A percentile compares a stretch with the other conserved stretches of the same genome.
phyloP scores from a whole-genome alignment of 2,888 invertebrate species.

The Hylaea fasciaria region DNA sequence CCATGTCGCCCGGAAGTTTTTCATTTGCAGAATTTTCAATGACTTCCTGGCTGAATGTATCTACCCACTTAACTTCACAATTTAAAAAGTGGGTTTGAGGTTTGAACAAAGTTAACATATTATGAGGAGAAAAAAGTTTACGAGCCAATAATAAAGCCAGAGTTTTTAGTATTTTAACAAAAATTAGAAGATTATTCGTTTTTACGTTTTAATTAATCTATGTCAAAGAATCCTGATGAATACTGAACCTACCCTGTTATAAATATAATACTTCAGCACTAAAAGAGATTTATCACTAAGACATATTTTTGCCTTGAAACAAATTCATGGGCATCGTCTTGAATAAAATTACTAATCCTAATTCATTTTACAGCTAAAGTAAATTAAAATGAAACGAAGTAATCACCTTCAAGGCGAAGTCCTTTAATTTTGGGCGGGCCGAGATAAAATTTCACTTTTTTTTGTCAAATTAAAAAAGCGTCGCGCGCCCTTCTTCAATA shows the following conservation, averaged over 20 bases:
- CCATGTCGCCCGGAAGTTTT: constrained; percentile 30
- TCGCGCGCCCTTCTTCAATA: not conserved
- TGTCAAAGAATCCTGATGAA: constrained; percentile 1
- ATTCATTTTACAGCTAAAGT: constrained; percentile 23
- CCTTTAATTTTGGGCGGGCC: constrained; percentile 11
- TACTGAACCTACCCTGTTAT: not conserved
- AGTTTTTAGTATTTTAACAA: too few species aligned
- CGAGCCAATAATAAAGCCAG: not conserved
- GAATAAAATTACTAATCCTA: constrained; percentile 13
- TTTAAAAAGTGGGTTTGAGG: constrained; percentile 14
- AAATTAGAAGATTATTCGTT: too few species aligned
- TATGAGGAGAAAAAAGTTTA: not conserved
- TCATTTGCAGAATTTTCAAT: constrained; percentile 25
- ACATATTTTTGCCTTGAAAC: too few species aligned
- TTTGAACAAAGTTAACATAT: constrained; percentile 3
- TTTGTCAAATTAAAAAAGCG: constrained; percentile 10
- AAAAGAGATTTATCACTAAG: too few species aligned
- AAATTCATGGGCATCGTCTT: not conserved
- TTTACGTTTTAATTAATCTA: not conserved
- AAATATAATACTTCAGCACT: not conserved
- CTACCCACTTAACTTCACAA: not conserved
- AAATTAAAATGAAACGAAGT: constrained; percentile 23
- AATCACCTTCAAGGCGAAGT: constrained; percentile 9
- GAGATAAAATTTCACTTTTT: constrained; percentile 11
- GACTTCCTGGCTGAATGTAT: constrained; percentile 13